Conservation (phyloP, 2,888 invertebrate species). For the Chaetoderma sp. region DNA sequence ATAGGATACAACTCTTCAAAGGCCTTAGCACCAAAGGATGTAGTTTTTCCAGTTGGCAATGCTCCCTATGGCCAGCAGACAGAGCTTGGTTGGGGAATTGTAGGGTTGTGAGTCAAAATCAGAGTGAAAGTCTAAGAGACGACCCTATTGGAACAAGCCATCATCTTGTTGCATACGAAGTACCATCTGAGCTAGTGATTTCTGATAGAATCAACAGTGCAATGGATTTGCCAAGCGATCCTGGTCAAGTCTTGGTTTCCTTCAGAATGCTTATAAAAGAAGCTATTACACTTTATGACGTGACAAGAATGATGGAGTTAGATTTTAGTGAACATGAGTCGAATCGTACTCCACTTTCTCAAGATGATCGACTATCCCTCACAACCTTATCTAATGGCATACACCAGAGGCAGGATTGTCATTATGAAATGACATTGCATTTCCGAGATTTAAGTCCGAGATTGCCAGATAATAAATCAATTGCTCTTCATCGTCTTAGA, state of each 20-base stretch:
- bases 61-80: constrained; percentile 22
- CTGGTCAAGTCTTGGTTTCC: background rate
- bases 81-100: constrained; percentile 24
- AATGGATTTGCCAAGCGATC: no score
- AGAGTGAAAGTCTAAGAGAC: background rate
- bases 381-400: background rate
- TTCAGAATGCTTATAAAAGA: background rate
- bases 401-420: constrained; percentile 24
- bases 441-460: background rate
- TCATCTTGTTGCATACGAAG: background rate
- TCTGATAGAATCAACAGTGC: no score
- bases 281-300: background rate
- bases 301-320: background rate
- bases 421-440: constrained; percentile 28
- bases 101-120: constrained; percentile 8
- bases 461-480: background rate
- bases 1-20: constrained; percentile 14
- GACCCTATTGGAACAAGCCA: constrained; percentile 6
- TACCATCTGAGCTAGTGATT: background rate
- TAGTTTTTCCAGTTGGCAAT: constrained; percentile 15
- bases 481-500: background rate
- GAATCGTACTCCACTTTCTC: background rate
- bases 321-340: background rate
- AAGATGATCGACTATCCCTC: constrained; percentile 5
- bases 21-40: constrained; percentile 18